A percentile compares a stretch with the other conserved stretches of the same genome.
phyloP scores from a whole-genome alignment of 2,888 invertebrate species.

The Ichneumoninae sp. region DNA sequence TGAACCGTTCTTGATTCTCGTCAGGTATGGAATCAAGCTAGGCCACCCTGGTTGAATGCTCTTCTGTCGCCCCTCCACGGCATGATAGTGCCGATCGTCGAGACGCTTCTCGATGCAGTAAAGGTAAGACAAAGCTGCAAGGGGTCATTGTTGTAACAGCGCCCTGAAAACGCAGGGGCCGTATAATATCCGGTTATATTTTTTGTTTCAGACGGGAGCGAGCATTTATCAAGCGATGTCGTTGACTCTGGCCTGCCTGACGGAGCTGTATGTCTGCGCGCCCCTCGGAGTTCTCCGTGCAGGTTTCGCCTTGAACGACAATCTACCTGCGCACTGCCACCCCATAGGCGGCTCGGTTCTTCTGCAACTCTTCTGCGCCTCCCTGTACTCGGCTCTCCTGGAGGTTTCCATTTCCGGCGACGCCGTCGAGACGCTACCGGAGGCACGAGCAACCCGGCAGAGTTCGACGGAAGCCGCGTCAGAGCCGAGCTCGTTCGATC shows the following conservation, averaged over 20 bases:
- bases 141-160: background rate
- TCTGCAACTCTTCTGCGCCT: constrained; percentile 87
- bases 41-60: constrained; percentile 92
- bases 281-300: constrained; percentile 86
- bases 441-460: constrained; percentile 15
- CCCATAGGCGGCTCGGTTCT: constrained; percentile 90
- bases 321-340: constrained; percentile 89
- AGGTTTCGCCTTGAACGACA: constrained; percentile 88
- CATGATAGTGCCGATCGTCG: constrained; percentile 88
- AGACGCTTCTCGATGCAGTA: constrained; percentile 89
- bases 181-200: background rate
- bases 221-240: constrained; percentile 94
- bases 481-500: constrained; percentile 73
- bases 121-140: constrained; percentile 73
- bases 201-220: constrained; percentile 87
- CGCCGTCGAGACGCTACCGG: constrained; percentile 32
- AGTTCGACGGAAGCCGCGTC: constrained; percentile 17
- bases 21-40: constrained; percentile 92
- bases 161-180: background rate
- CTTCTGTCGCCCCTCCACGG: constrained; percentile 88
- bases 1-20: background rate
- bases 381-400: constrained; percentile 87
- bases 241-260: constrained; percentile 89
- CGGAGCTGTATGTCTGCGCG: constrained; percentile 89
- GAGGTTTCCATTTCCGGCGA: constrained; percentile 63